Evolutionary conservation across 2,113 vertebrate genomes (phyloP).

Genomic region (Ciconia stormi): DNA sequence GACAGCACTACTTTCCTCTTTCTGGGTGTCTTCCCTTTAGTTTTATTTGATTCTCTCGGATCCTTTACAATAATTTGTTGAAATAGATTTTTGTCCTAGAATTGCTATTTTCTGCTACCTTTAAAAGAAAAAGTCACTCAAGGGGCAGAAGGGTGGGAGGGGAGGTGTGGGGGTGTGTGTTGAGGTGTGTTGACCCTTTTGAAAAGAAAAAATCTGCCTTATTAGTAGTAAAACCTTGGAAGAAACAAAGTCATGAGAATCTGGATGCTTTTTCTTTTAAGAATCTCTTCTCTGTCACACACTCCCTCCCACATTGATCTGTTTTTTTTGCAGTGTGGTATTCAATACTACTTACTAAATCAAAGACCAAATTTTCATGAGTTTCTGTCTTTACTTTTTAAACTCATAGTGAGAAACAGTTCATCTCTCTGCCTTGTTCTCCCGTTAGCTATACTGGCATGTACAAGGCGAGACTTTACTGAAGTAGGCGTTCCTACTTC

Average conservation of each 20-base stretch:
- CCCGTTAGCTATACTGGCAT: fast-evolving
- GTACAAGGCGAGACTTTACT: fast-evolving
- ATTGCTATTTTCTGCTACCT: background rate
- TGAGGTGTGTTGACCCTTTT: background rate
- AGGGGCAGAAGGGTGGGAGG: background rate
- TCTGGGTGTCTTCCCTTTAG: background rate
- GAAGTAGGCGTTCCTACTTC: background rate
- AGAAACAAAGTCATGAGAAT: background rate
- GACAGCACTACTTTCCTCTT: background rate
- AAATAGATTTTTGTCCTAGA: background rate
- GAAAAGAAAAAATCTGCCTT: background rate
- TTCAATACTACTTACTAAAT: background rate
- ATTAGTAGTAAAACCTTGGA: background rate
- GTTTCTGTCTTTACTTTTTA: background rate
- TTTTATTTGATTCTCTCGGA: background rate
- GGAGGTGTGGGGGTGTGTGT: background rate
- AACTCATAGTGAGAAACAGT: background rate
- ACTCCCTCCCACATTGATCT: background rate
- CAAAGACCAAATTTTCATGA: background rate
- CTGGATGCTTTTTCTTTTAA: background rate
- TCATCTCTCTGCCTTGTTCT: fast-evolving
- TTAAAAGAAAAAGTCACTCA: background rate
- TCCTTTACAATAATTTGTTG: background rate
- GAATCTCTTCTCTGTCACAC: background rate
- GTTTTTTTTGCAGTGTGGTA: background rate